A percentile compares a stretch with the other conserved stretches of the same genome.
Conservation (phyloP, 2,797 vertebrate species). For the Pagetopsis macropterus region DNA sequence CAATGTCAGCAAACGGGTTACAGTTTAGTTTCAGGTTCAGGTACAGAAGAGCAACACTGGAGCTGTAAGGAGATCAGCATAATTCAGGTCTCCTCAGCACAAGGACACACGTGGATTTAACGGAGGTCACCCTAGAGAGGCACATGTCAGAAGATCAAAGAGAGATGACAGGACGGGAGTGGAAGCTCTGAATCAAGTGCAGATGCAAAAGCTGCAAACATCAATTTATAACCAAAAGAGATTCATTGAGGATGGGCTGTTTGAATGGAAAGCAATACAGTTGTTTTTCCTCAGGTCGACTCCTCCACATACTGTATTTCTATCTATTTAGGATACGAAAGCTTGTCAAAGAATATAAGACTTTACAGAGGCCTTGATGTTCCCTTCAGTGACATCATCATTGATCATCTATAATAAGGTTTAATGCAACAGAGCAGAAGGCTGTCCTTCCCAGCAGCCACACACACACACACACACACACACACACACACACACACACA, state of each 20-base stretch:
- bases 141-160: constrained; percentile 18
- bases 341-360: constrained; percentile 29
- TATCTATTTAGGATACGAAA: constrained; percentile 33
- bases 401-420: constrained; percentile 58
- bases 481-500: too few species aligned
- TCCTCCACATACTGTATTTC: constrained; percentile 21
- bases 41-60: background rate
- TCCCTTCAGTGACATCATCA: constrained; percentile 41
- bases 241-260: background rate
- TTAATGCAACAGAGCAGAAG: constrained; percentile 49
- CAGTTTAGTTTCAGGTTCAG: constrained; percentile 1
- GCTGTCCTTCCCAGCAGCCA: constrained; percentile 17
- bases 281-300: constrained; percentile 8
- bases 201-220: constrained; percentile 16
- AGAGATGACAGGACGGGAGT: background rate
- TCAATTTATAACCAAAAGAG: constrained; percentile 19
- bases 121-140: constrained; percentile 7
- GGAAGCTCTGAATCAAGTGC: constrained; percentile 11
- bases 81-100: constrained; percentile 1
- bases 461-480: constrained; percentile 1
- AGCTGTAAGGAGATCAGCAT: background rate
- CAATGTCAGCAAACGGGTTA: background rate
- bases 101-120: background rate
- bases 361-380: constrained; percentile 23
- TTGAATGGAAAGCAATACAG: constrained; percentile 27